Conservation (phyloP, 2,888 invertebrate genomes). For the Celastrina argiolus region DNA sequence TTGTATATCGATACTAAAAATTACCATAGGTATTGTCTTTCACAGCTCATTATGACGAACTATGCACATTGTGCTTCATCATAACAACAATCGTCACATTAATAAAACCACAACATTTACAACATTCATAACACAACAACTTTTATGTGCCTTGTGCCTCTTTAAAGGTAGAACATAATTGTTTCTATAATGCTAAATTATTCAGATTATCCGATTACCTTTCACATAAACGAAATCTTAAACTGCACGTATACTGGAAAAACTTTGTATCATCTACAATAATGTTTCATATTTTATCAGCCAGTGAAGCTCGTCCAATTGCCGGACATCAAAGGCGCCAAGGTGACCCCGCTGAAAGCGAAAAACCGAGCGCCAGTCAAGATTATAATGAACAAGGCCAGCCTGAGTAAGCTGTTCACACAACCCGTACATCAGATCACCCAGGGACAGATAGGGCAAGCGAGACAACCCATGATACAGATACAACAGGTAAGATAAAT, state of each 20-base stretch:
- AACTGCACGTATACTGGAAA: not conserved
- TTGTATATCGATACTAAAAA: too few species aligned
- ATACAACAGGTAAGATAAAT: constrained; percentile 17
- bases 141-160: too few species aligned
- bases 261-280: constrained; percentile 20
- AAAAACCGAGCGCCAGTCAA: constrained; percentile 48
- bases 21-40: too few species aligned
- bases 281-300: constrained; percentile 25
- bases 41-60: too few species aligned
- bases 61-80: too few species aligned
- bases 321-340: constrained; percentile 34
- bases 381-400: constrained; percentile 64
- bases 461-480: not conserved
- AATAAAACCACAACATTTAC: too few species aligned
- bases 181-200: too few species aligned
- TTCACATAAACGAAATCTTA: not conserved
- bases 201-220: too few species aligned
- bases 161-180: too few species aligned
- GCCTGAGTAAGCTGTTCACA: constrained; percentile 49
- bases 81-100: too few species aligned
- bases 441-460: not conserved
- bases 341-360: constrained; percentile 21
- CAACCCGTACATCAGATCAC: constrained; percentile 3
- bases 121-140: too few species aligned
- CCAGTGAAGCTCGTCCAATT: constrained; percentile 53